Evolutionary conservation across 2,797 vertebrate genomes (phyloP), one percentile per base, ranked within the genome.

Genomic region (Megaceryle alcyon): DNA sequence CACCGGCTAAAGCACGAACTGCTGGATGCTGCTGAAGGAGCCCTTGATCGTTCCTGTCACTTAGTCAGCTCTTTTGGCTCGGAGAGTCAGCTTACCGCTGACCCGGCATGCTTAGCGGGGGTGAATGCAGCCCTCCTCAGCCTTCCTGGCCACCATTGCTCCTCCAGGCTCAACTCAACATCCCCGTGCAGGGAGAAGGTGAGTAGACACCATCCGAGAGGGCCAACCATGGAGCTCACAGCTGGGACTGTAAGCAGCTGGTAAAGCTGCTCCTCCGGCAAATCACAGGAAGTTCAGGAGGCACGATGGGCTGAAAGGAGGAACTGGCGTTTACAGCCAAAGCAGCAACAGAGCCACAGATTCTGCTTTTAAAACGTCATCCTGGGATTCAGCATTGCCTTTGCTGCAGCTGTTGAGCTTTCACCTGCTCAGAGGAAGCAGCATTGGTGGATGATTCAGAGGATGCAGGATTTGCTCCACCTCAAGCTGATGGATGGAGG

Each of bases 41-140:
- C 75, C 82, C 81, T 79, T 68, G 95, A 96, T 82, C 1, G 25
- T 57, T 90, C 44, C 66, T 90, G 92, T 94, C 92, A 92, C 95
- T 97, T 90, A 92, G 92, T 95, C 94, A 96, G 95, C 96, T 90
- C 88, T 91, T 76, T 37, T 35, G 70, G 90, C 87, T 84, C 60
- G 1, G 46, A 33, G 69, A 70, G 51, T 89, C 91, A 31, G 79
- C 63, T 94, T 20, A 66, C 63, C 9, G 14, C 48, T 28, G 83
- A 39, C 71, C 94, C 29, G 5, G 83, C 92, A 86, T 76, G 86
- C 92, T 85, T 20, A 57, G 82, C 31, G 4, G 53, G 65, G 46
- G 10, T 3, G 2, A 26, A 18, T 1, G 23, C 29, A 21, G 35
- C 80, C 28, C 73, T 75, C n/a, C 53, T 51, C 63, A 39, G 72